These are phyloP conservation scores for Magallana nippona DNA, from an alignment of 2,888 invertebrate genomes.

Conservation along the genomic window DNA sequence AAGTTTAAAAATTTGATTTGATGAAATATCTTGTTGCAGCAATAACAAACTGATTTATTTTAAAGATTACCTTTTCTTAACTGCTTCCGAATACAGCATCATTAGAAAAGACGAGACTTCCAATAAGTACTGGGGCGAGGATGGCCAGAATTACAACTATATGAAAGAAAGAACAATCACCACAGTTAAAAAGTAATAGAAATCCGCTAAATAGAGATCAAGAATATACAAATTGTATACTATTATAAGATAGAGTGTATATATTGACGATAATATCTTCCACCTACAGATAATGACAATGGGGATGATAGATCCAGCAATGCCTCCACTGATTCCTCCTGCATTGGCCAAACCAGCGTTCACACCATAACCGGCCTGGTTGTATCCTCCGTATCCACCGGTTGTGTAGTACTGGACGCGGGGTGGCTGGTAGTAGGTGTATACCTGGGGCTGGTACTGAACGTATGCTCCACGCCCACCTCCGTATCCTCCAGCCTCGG, in stretches of 20 bases:
- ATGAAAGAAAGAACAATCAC: too few species aligned
- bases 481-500: background rate
- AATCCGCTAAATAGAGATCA: too few species aligned
- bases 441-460: background rate
- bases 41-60: too few species aligned
- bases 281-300: background rate
- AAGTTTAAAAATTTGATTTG: too few species aligned
- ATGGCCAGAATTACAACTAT: background rate
- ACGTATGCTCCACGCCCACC: background rate
- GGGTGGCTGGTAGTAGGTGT: background rate
- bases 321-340: too few species aligned
- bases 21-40: too few species aligned
- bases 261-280: background rate
- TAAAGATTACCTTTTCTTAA: background rate
- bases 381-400: background rate
- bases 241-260: too few species aligned
- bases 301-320: background rate
- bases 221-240: too few species aligned
- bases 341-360: too few species aligned
- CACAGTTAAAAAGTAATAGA: too few species aligned
- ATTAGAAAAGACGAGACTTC: background rate
- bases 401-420: background rate
- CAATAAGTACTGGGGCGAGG: background rate
- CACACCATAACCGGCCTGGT: background rate
- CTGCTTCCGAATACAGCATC: background rate